Evolutionary conservation across 2,797 vertebrate species (phyloP).

Genomic region (Luscinia luscinia): DNA sequence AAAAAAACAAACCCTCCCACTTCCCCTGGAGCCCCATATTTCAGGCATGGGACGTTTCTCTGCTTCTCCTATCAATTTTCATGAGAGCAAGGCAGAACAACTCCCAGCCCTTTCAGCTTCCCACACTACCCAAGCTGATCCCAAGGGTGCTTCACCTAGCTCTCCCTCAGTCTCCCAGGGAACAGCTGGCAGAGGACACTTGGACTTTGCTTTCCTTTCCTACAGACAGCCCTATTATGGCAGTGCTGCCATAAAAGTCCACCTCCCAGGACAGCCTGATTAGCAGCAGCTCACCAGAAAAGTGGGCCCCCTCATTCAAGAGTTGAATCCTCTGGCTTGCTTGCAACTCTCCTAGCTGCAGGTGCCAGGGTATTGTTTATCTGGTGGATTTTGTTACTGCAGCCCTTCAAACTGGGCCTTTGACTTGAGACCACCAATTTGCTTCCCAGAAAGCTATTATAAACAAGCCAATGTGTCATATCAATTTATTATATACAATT

Average conservation of each 20-base stretch:
- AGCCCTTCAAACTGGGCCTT: background rate
- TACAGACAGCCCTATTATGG: background rate
- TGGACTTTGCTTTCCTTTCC: background rate
- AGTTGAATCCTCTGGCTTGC: background rate
- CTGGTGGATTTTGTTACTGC: background rate
- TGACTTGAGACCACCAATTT: background rate
- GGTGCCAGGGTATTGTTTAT: background rate
- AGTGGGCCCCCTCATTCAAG: fast-evolving
- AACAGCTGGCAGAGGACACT: background rate
- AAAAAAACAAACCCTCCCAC: background rate
- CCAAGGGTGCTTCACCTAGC: background rate
- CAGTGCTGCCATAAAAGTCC: background rate
- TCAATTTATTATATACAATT: background rate
- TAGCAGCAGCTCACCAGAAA: background rate
- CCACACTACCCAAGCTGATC: background rate
- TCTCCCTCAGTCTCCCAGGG: fast-evolving
- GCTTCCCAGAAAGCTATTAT: background rate
- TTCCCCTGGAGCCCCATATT: background rate
- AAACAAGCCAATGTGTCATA: background rate
- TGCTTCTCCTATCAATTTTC: background rate
- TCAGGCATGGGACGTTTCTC: background rate
- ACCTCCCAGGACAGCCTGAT: fast-evolving
- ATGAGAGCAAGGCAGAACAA: background rate
- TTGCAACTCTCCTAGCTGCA: background rate
- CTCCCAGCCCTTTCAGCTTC: background rate